These are phyloP conservation scores for Apaloderma vittatum DNA, from an alignment of 2,113 vertebrate genomes.

Conservation along the genomic window DNA sequence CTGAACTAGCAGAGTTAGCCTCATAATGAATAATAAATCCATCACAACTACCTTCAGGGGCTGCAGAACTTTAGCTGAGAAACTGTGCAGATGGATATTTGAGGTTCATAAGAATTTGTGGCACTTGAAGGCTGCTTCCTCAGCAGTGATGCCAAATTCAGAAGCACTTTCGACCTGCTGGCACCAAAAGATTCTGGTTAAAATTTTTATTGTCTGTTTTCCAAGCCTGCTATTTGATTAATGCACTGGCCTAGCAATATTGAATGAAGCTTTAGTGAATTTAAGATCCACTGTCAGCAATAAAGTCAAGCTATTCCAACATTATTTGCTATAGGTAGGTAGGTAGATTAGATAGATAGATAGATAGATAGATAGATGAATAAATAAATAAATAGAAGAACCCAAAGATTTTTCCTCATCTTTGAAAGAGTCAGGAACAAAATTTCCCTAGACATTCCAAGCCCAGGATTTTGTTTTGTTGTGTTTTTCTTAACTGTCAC, in stretches of 20 bases:
- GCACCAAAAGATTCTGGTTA: conserved; percentile 14
- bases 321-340: not conserved
- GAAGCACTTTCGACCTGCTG: conserved; percentile 14
- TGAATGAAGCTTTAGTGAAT: conserved; percentile 17
- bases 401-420: not conserved
- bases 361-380: not conserved
- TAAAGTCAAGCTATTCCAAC: not conserved
- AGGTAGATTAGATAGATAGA: not conserved
- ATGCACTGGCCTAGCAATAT: not conserved
- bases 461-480: not conserved
- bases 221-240: conserved; percentile 1
- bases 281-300: not conserved
- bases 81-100: not conserved
- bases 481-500: not conserved
- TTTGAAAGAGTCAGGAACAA: not conserved
- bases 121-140: not conserved
- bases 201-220: conserved; percentile 32
- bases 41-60: not conserved
- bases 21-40: not conserved
- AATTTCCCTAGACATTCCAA: not conserved
- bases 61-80: not conserved
- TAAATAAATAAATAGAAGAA: not conserved
- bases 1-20: not conserved
- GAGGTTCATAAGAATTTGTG: not conserved
- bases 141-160: not conserved